Base-by-base conservation (phyloP, 2,113 vertebrate species). In the Cathartes aura region DNA sequence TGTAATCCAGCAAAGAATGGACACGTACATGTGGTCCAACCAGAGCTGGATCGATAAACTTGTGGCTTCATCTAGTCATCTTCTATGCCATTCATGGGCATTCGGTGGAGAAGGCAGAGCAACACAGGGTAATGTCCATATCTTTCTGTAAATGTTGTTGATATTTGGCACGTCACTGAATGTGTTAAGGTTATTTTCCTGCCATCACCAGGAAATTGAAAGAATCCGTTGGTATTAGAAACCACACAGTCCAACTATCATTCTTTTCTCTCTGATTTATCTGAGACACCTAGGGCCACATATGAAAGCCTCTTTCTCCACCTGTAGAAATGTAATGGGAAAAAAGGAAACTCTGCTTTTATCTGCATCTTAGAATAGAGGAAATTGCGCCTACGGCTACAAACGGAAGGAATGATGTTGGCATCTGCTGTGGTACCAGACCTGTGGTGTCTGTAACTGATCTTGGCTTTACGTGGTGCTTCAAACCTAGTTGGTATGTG, bases 1-100 rank as follows among this genome's bases (percentile, higher is more conserved):
- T 96, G 47, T 91, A 93, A 95, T 95, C 59, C 86, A 90, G 0
- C 56, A 71, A 91, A 89, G 68, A 89, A 84, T 71, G 75, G 94
- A 74, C 26, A 36, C 1, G 2, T 80, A 52, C 19, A 20, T 78
- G 26, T 76, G 42, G 67, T 86, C 67, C 29, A 55, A 27, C 24
- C 47, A 87, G 67, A 90, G 34, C 29, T 74, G 38, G 43, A 74
- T 43, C 1, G 2, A 74, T 94, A 70, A 55, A 81, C n/a, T 60
- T 9, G 2, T 50, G 68, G 23, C 42, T 24, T 90, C 11, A 1
- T 85, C 87, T 64, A 40, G 15, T 74, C 87, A 30, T 76, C 52
- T 82, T 75, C 42, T 73, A 0, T 59, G 75, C 55, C 19, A 8
- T 62, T 73, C 8, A 2, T 63, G n/a, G 47, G 10, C 29, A 18